These are phyloP conservation scores for Maniola hyperantus DNA, from an alignment of 2,888 invertebrate genomes.

Conservation along the genomic window DNA sequence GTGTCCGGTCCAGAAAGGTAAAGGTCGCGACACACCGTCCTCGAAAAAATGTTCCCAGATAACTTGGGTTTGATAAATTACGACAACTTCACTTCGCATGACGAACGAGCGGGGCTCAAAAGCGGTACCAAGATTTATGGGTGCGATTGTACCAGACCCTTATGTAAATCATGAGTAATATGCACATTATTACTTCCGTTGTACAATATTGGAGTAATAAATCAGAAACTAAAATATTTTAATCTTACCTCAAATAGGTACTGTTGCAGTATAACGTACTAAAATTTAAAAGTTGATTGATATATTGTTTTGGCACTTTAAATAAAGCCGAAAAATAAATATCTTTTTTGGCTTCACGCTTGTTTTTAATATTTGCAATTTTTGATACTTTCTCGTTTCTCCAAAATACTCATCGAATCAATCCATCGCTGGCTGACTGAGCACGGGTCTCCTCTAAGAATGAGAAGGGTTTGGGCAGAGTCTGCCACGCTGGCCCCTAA, in stretches of 20 bases:
- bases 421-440: too few relatives aligned
- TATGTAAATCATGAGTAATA: conserved; percentile 29
- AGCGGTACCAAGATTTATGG: conserved; percentile 32
- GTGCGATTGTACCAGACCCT: conserved; percentile 5
- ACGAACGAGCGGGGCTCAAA: conserved; percentile 28
- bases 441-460: too few relatives aligned
- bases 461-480: too few relatives aligned
- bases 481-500: too few relatives aligned
- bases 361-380: too few relatives aligned
- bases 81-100: conserved; percentile 26
- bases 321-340: too few relatives aligned
- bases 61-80: conserved; percentile 32
- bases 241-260: not conserved
- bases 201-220: not conserved
- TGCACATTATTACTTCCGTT: conserved; percentile 11
- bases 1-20: not conserved
- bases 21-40: not conserved
- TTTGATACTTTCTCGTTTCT: too few relatives aligned
- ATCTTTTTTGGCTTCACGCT: too few relatives aligned
- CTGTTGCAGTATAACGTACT: too few relatives aligned
- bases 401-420: too few relatives aligned
- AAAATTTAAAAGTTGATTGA: too few relatives aligned
- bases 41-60: conserved; percentile 1
- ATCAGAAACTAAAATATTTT: not conserved
- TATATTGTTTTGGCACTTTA: too few relatives aligned